Evolutionary conservation across 2,888 invertebrate species (phyloP).

Genomic region (Nemapogon koenigi): DNA sequence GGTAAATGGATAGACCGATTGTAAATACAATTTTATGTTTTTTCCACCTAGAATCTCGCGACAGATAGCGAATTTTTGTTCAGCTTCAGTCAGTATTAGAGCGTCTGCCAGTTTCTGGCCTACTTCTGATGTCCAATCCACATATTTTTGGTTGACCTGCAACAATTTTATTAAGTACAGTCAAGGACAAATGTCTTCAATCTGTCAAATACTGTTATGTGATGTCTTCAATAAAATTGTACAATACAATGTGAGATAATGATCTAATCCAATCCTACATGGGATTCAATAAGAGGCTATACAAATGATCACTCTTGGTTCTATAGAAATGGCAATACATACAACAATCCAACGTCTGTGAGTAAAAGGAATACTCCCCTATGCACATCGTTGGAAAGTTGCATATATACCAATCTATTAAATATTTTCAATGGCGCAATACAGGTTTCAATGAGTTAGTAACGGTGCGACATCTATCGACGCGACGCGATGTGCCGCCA

Average conservation of each 20-base stretch:
- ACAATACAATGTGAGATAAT: conserved; percentile 3
- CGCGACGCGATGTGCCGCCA: too few species aligned
- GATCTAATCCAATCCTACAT: conserved; percentile 3
- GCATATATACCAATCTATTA: too few species aligned
- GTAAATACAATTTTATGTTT: conserved; percentile 63
- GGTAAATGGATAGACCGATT: conserved; percentile 57
- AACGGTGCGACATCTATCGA: too few species aligned
- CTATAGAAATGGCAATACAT: too few species aligned
- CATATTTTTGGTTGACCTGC: conserved; percentile 66
- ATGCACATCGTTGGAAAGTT: too few species aligned
- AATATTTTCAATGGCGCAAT: too few species aligned
- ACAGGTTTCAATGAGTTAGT: too few species aligned
- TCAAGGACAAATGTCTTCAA: neutral
- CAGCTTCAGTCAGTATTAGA: conserved; percentile 76
- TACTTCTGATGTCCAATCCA: conserved; percentile 70
- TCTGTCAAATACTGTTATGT: neutral
- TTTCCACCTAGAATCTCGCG: conserved; percentile 72
- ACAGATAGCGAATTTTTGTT: conserved; percentile 82
- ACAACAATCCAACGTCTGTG: too few species aligned
- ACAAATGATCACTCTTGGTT: too few species aligned
- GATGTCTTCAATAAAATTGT: neutral
- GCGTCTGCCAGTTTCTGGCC: conserved; percentile 70
- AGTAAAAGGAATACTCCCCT: too few species aligned
- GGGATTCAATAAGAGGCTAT: neutral
- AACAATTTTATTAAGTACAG: conserved; percentile 20